phyloP scores from a whole-genome alignment of 1,140 invertebrate species.

The Homarus americanus region DNA sequence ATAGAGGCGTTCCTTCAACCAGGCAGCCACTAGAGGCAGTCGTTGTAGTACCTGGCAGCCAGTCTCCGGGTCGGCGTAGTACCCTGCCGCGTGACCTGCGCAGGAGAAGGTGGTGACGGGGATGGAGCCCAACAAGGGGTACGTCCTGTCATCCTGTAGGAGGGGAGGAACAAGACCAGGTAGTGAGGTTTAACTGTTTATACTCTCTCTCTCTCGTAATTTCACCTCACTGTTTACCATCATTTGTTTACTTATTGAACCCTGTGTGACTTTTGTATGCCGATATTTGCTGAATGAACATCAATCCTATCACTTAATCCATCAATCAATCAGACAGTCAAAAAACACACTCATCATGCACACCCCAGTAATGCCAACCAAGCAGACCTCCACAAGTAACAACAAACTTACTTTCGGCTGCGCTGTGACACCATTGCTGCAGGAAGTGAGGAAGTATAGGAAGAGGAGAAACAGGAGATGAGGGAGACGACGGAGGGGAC shows the following conservation, averaged over 20 bases:
- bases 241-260: too few relatives aligned
- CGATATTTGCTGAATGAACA: too few relatives aligned
- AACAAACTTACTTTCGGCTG: neutral
- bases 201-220: neutral
- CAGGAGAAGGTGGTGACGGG: slow-evolving; percentile 81
- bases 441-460: slow-evolving; percentile 41
- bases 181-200: neutral
- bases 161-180: too few relatives aligned
- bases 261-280: too few relatives aligned
- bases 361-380: too few relatives aligned
- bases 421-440: slow-evolving; percentile 19
- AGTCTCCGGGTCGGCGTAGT: slow-evolving; percentile 87
- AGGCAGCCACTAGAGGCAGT: neutral
- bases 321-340: too few relatives aligned
- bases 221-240: too few relatives aligned
- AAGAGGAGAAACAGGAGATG: slow-evolving; percentile 40
- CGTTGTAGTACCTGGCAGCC: slow-evolving; percentile 83
- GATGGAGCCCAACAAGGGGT: slow-evolving; percentile 70
- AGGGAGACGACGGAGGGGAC: slow-evolving; percentile 2
- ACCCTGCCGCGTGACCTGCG: slow-evolving; percentile 83
- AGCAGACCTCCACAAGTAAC: too few relatives aligned
- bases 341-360: too few relatives aligned
- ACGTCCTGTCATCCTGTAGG: slow-evolving; percentile 6
- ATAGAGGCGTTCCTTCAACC: neutral
- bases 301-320: too few relatives aligned